Conservation (phyloP, 2,888 invertebrate species). For the Andrena trimmerana region DNA sequence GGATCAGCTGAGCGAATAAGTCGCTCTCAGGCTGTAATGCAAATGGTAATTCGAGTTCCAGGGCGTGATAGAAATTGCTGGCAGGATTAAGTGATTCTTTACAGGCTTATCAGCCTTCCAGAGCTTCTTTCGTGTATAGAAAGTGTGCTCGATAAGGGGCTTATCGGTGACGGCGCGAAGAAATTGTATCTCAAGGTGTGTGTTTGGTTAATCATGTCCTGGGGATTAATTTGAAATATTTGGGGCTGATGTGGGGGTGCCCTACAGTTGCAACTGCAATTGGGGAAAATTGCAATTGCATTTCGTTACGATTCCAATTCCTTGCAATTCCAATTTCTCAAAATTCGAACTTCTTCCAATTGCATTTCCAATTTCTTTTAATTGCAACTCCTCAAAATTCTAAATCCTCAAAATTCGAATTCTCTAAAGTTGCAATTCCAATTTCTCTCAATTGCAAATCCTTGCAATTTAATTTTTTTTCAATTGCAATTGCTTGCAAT, state of each 20-base stretch:
- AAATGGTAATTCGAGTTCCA: slow-evolving; percentile 45
- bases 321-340: not conserved
- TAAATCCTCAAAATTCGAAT: too few species aligned
- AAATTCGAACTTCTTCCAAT: too few species aligned
- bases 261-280: not conserved
- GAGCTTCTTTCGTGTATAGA: not conserved
- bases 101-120: slow-evolving; percentile 14
- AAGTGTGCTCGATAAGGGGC: not conserved
- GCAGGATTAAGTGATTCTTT: slow-evolving; percentile 36
- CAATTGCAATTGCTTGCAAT: not conserved
- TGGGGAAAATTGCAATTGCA: too few species aligned
- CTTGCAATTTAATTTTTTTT: not conserved
- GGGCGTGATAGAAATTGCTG: slow-evolving; percentile 38
- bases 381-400: too few species aligned
- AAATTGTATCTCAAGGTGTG: not conserved
- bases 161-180: not conserved
- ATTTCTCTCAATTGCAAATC: not conserved
- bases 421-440: too few species aligned
- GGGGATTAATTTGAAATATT: not conserved
- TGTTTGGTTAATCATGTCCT: not conserved
- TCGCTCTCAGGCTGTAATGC: slow-evolving; percentile 36
- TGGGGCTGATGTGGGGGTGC: not conserved
- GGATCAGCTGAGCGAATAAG: slow-evolving; percentile 40
- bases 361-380: too few species aligned
- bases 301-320: not conserved